Conservation (phyloP, 2,888 invertebrate species). For the Pseudoips prasinana region DNA sequence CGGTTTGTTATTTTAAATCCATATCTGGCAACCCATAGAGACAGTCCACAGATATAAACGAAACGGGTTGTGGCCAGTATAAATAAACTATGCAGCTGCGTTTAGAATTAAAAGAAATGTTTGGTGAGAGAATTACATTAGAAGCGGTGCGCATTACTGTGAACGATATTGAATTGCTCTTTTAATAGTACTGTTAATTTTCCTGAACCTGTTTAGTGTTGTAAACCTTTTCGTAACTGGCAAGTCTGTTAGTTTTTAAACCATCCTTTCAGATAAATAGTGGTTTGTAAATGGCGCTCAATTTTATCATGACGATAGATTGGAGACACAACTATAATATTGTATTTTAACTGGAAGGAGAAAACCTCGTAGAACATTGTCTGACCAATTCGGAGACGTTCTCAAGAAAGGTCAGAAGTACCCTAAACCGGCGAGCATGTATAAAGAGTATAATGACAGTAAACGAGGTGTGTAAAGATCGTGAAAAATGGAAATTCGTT, state of each 20-base stretch:
- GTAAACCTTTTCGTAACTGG: constrained; percentile 17
- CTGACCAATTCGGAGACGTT: too few relatives aligned
- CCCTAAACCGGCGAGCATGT: too few relatives aligned
- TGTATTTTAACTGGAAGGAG: too few relatives aligned
- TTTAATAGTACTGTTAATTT: constrained; percentile 33
- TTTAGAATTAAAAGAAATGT: constrained; percentile 41
- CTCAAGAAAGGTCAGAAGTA: too few relatives aligned
- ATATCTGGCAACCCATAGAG: constrained; percentile 26
- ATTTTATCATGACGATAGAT: too few relatives aligned
- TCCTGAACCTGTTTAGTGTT: constrained; percentile 24
- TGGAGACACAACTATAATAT: too few relatives aligned
- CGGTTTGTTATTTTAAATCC: constrained; percentile 7
- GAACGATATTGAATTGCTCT: constrained; percentile 32
- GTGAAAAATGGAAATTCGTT: too few relatives aligned
- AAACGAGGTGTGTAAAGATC: too few relatives aligned
- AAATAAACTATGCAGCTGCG: constrained; percentile 43
- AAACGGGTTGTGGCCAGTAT: constrained; percentile 42
- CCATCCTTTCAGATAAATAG: too few relatives aligned
- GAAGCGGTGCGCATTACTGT: constrained; percentile 25
- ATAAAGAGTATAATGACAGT: too few relatives aligned
- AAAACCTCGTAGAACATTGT: too few relatives aligned
- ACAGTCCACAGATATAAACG: constrained; percentile 27
- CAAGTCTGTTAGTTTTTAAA: constrained; percentile 5
- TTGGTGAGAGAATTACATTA: constrained; percentile 38
- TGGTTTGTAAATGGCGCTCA: too few relatives aligned